phyloP scores from a whole-genome alignment of 1,140 invertebrate genomes.

The Pogonomyrmex californicus region DNA sequence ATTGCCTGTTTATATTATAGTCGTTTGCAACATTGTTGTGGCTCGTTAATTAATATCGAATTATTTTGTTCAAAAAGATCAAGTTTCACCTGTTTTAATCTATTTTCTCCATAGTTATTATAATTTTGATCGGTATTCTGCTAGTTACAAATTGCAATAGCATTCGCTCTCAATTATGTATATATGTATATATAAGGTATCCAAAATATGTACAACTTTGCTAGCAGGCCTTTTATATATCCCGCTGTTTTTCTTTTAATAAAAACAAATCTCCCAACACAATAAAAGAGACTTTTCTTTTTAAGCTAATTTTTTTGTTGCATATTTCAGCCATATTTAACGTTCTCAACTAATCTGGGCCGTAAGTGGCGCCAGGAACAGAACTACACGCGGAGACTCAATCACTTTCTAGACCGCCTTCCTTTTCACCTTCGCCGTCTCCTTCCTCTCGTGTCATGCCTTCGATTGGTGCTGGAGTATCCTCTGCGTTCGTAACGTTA shows the following conservation, averaged over 20 bases:
- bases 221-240: conserved; percentile 56
- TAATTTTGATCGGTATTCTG: conserved; percentile 75
- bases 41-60: conserved; percentile 58
- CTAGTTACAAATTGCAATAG: conserved; percentile 66
- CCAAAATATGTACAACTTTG: conserved; percentile 78
- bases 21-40: conserved; percentile 34
- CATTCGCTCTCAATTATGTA: conserved; percentile 71
- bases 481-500: conserved; percentile 74
- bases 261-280: conserved; percentile 58
- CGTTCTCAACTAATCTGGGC: conserved; percentile 59
- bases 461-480: conserved; percentile 85
- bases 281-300: conserved; percentile 55
- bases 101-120: conserved; percentile 59
- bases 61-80: conserved; percentile 50
- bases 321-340: conserved; percentile 52
- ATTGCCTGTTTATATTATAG: conserved; percentile 50
- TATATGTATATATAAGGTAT: conserved; percentile 63
- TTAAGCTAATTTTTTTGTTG: conserved; percentile 51
- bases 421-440: conserved; percentile 87
- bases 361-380: conserved; percentile 51
- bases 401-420: conserved; percentile 83
- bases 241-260: conserved; percentile 53
- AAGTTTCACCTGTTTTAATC: conserved; percentile 20
- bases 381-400: conserved; percentile 74
- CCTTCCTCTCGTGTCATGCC: conserved; percentile 89